Conservation (phyloP, 2,888 invertebrate species). For the Anticlea derivata region DNA sequence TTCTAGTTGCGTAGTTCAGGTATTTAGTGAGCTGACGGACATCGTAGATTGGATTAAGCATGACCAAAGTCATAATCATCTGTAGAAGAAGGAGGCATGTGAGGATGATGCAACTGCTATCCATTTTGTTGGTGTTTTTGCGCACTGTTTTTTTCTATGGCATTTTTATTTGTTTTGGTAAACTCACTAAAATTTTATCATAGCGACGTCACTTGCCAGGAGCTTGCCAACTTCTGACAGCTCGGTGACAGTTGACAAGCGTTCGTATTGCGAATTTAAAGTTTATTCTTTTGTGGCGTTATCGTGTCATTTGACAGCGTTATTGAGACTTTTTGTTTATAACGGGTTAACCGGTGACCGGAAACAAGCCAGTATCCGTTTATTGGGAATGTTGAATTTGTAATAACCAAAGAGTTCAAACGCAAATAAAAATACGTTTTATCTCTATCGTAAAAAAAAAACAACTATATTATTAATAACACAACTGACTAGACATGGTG, state of each 20-base stretch:
- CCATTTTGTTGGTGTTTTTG: constrained; percentile 53
- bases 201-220: constrained; percentile 41
- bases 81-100: constrained; percentile 58
- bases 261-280: constrained; percentile 48
- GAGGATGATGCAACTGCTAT: constrained; percentile 52
- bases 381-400: constrained; percentile 8
- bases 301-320: constrained; percentile 34
- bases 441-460: too few relatives aligned
- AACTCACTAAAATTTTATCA: constrained; percentile 11
- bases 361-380: constrained; percentile 1
- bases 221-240: constrained; percentile 44
- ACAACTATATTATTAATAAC: too few relatives aligned
- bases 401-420: too few relatives aligned
- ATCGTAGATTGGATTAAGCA: constrained; percentile 69
- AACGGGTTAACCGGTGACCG: constrained; percentile 7
- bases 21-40: constrained; percentile 50
- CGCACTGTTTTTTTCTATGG: constrained; percentile 33
- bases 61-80: constrained; percentile 58
- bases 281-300: constrained; percentile 44
- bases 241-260: constrained; percentile 33
- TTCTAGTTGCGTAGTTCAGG: constrained; percentile 43
- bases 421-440: too few relatives aligned
- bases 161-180: constrained; percentile 41
- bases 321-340: constrained; percentile 30
- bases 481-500: too few relatives aligned